Evolutionary conservation across 2,797 vertebrate species (phyloP), one percentile per base, ranked within the genome.

Genomic region (Ciconia nigra): DNA sequence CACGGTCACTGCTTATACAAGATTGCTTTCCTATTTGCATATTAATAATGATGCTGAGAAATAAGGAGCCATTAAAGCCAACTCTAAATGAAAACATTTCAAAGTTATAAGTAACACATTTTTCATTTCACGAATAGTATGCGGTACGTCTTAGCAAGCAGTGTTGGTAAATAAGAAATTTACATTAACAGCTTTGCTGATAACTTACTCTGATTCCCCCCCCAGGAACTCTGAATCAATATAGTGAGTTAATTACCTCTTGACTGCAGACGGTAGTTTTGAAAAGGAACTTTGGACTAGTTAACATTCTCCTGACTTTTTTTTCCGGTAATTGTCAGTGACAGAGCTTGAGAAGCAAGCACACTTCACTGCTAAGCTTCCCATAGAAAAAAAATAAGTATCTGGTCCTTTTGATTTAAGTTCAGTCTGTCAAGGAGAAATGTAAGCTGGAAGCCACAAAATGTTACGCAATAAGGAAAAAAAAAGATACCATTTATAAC

Each of bases 81-180:
- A 83, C 62, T 55, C 41, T 83, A 81, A 91, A 89, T 89, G 37
- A 80, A 91, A 91, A 80, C n/a, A 63, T 69, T 92, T 96, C 79
- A 76, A 19, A 90, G 62, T 83, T 89, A 49, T 59, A 74, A 83
- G 37, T 44, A 74, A 67, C 42, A 5, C 49, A 65, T 79, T 88
- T 87, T 76, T 78, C 41, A 63, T 89, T 47, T 86, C 57, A 21
- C 35, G 73, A 29, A 42, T 61, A 69, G 46, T 24, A 47, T 76
- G 69, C 22, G 24, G 66, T 29, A 24, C 20, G 74, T 83, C 69
- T 41, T 94, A 91, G 82, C 54, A 89, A 86, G 31, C 29, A 52
- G 20, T 77, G 42, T 57, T 81, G 71, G 46, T 84, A 93, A 93
- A 93, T 88, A 80, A 66, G 73, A 87, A 89, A 79, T 78, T 46